These are phyloP conservation scores for Eulemur rubriventer DNA, from an alignment of 2,797 vertebrate genomes.

Conservation along the genomic window DNA sequence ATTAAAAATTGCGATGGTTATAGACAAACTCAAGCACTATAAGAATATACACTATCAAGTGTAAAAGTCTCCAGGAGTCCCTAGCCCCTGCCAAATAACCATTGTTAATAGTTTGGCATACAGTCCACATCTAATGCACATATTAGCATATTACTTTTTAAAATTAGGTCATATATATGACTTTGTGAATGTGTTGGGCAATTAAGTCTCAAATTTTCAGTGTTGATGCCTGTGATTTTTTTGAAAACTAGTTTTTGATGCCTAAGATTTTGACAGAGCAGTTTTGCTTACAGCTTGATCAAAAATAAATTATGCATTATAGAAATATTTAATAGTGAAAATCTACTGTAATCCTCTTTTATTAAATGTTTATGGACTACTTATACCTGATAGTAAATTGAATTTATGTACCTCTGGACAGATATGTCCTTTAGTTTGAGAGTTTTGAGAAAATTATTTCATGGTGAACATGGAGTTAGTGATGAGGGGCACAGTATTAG, in stretches of 20 bases:
- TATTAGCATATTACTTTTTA: not conserved
- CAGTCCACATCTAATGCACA: not conserved
- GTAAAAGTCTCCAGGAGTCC: not conserved
- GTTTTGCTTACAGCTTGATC: conserved; percentile 30
- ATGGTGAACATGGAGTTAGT: not conserved
- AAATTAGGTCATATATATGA: not conserved
- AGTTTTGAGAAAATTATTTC: conserved; percentile 37
- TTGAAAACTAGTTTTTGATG: not conserved
- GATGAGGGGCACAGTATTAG: not conserved
- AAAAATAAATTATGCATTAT: not conserved
- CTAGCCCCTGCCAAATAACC: not conserved
- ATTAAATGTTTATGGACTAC: conserved; percentile 12
- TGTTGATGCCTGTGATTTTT: not conserved
- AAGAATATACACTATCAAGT: not conserved
- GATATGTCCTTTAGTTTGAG: conserved; percentile 1
- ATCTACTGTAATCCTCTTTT: not conserved
- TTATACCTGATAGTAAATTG: conserved; percentile 26
- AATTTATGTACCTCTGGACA: conserved; percentile 40
- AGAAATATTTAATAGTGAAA: conserved; percentile 50
- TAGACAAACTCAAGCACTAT: not conserved
- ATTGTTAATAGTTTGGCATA: not conserved
- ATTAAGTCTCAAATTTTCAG: not conserved
- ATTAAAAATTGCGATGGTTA: conserved; percentile 20
- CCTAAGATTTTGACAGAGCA: conserved; percentile 16
- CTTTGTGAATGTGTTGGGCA: conserved; percentile 5